These are phyloP conservation scores for Globicephala melas DNA, from an alignment of 2,113 vertebrate species.

Conservation along the genomic window DNA sequence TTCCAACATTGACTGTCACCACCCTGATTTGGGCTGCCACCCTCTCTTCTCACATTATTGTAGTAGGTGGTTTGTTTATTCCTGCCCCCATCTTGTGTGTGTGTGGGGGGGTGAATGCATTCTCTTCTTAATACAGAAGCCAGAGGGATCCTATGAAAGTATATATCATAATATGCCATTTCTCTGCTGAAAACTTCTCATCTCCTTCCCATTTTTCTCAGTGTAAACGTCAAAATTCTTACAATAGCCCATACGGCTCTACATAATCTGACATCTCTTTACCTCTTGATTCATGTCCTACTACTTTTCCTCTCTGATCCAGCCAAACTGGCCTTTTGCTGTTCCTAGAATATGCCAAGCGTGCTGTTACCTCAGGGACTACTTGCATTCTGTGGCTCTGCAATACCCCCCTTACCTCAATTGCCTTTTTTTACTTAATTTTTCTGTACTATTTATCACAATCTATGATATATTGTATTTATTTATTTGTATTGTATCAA, in stretches of 20 bases:
- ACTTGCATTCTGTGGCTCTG: not conserved
- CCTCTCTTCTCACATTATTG: not conserved
- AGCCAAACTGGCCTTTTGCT: not conserved
- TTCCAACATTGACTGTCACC: not conserved
- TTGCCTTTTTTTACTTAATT: not conserved
- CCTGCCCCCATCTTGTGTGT: not conserved
- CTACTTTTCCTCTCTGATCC: not conserved
- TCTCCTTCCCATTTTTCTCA: not conserved
- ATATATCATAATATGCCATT: not conserved
- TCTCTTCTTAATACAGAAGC: not conserved
- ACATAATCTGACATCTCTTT: not conserved
- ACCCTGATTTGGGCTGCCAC: not conserved
- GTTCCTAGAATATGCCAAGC: not conserved
- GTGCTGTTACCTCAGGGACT: not conserved
- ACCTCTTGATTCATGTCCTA: not conserved
- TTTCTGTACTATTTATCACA: not conserved
- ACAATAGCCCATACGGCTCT: not conserved
- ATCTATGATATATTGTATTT: not conserved
- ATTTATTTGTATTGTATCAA: not conserved
- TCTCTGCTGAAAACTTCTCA: not conserved
- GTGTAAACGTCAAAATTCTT: not conserved
- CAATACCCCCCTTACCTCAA: not conserved
- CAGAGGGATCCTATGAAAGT: not conserved
- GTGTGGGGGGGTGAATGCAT: fast-evolving
- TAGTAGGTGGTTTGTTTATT: not conserved